These are phyloP conservation scores for Yponomeuta malinellus DNA, from an alignment of 2,888 invertebrate species.

Conservation along the genomic window DNA sequence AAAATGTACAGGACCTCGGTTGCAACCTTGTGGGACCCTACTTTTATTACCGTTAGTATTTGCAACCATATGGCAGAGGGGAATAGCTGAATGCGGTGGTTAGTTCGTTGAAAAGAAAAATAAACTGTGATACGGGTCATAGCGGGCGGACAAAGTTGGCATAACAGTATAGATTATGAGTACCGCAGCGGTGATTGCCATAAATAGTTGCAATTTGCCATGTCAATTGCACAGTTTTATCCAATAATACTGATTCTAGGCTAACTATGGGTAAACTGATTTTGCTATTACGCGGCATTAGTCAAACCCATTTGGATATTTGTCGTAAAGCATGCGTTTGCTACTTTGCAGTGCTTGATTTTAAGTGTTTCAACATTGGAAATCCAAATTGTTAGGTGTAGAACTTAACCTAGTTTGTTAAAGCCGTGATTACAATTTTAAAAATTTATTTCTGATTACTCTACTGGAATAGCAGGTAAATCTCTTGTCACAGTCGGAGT, in stretches of 20 bases:
- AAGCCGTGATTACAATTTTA: not conserved
- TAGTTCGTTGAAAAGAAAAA: constrained; percentile 3
- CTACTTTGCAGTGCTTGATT: too few relatives aligned
- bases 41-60: constrained; percentile 1
- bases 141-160: constrained; percentile 25
- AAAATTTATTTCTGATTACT: too few relatives aligned
- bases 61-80: not conserved
- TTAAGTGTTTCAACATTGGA: not conserved
- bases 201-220: constrained; percentile 46
- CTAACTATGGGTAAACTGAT: constrained; percentile 24
- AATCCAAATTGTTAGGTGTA: not conserved
- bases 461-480: too few relatives aligned
- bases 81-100: constrained; percentile 1
- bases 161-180: constrained; percentile 26
- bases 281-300: constrained; percentile 24
- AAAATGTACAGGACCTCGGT: not conserved
- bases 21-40: not conserved
- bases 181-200: constrained; percentile 31
- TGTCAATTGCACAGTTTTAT: constrained; percentile 38
- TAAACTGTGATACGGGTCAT: constrained; percentile 20
- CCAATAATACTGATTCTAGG: constrained; percentile 26
- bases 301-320: constrained; percentile 7
- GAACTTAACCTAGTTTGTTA: not conserved
- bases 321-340: not conserved
- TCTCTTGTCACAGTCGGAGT: too few relatives aligned